A percentile compares a stretch with the other conserved stretches of the same genome.
These are phyloP conservation scores for Dinocampus coccinellae DNA, from an alignment of 2,888 invertebrate genomes.

Conservation along the genomic window DNA sequence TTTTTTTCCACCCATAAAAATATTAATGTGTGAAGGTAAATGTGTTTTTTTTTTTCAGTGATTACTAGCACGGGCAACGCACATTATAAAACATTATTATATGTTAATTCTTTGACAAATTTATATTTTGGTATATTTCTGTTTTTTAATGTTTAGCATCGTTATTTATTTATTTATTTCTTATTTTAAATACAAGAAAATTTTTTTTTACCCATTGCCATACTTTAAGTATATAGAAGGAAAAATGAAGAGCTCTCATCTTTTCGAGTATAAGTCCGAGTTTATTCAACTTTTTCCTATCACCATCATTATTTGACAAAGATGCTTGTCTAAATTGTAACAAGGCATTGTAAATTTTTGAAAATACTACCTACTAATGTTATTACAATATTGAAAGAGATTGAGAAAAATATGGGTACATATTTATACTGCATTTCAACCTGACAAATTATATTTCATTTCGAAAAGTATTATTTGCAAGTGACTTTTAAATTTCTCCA, in stretches of 20 bases:
- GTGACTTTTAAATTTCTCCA: background rate
- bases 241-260: too few relatives aligned
- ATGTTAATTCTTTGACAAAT: too few relatives aligned
- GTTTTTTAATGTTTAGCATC: too few relatives aligned
- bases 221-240: too few relatives aligned
- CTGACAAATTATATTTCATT: constrained; percentile 59
- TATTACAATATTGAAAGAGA: constrained; percentile 36
- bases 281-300: background rate
- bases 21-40: background rate
- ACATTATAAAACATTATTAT: too few relatives aligned
- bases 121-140: background rate
- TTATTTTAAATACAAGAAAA: too few relatives aligned
- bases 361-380: constrained; percentile 15
- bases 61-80: too few relatives aligned
- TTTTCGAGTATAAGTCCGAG: too few relatives aligned
- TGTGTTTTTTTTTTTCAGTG: background rate
- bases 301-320: constrained; percentile 38
- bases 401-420: constrained; percentile 52
- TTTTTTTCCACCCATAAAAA: background rate
- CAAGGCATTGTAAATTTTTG: constrained; percentile 34
- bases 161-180: too few relatives aligned
- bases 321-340: constrained; percentile 54
- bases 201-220: too few relatives aligned
- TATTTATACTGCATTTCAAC: constrained; percentile 50
- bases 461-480: background rate